Evolutionary conservation across 2,113 vertebrate genomes (phyloP).

Genomic region (Calidris pygmaea): DNA sequence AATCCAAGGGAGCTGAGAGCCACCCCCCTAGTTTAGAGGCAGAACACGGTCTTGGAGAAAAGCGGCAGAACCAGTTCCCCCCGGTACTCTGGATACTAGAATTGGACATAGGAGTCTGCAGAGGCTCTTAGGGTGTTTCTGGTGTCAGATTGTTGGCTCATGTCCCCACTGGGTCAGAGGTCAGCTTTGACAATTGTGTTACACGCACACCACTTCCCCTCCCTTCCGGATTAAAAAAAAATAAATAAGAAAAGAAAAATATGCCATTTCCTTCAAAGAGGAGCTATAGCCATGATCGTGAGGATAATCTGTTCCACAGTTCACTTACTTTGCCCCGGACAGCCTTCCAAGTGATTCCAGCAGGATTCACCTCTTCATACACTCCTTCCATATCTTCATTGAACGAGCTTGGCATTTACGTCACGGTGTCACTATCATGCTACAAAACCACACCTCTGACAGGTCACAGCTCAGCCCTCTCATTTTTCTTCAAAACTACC

Average conservation of each 20-base stretch:
- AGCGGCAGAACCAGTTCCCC: background rate
- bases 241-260: background rate
- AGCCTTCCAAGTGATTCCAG: background rate
- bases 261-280: background rate
- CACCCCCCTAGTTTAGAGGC: background rate
- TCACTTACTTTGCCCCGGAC: background rate
- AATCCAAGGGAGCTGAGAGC: background rate
- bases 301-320: background rate
- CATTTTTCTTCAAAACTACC: background rate
- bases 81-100: rapidly evolving
- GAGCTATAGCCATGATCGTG: background rate
- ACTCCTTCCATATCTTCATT: background rate
- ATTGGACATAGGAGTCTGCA: rapidly evolving
- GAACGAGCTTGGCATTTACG: background rate
- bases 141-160: background rate
- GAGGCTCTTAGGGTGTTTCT: background rate
- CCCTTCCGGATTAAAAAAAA: background rate
- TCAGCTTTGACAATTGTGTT: background rate
- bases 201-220: background rate
- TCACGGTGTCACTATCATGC: background rate
- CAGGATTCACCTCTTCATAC: background rate
- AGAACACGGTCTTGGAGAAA: rapidly evolving
- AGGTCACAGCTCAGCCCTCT: background rate
- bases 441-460: background rate
- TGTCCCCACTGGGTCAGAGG: background rate